Evolutionary conservation across 2,113 vertebrate genomes (phyloP).

Genomic region (Centropus unirufus): DNA sequence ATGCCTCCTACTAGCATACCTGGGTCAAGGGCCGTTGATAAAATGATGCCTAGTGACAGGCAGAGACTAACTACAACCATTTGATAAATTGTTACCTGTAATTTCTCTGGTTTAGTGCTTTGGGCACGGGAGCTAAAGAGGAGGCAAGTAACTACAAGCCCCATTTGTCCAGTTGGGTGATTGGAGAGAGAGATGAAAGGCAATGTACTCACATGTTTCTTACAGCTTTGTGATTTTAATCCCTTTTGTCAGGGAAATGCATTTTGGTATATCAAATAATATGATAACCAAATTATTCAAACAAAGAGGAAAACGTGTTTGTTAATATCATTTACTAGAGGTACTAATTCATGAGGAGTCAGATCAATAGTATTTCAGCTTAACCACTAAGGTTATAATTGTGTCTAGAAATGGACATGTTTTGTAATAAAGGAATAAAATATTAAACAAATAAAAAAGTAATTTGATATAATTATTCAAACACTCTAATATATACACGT

Average conservation of each 20-base stretch:
- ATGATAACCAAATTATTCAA: neutral
- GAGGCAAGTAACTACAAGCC: neutral
- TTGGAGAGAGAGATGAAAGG: neutral
- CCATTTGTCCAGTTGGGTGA: neutral
- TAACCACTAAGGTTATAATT: neutral
- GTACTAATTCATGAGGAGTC: neutral
- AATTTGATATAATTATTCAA: neutral
- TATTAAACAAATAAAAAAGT: neutral
- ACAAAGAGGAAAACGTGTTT: neutral
- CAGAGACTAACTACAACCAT: neutral
- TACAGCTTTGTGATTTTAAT: conserved; percentile 1
- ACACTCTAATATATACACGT: neutral
- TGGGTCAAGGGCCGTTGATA: neutral
- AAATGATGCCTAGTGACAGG: neutral
- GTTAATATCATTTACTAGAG: neutral
- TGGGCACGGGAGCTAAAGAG: neutral
- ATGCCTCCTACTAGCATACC: neutral
- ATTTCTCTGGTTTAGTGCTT: neutral
- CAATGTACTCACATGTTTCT: neutral
- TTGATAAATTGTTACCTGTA: neutral
- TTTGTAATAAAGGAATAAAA: neutral
- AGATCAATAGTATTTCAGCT: neutral
- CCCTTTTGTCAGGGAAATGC: conserved; percentile 11
- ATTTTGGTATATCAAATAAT: neutral
- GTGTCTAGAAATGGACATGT: neutral